Evolutionary conservation across 2,888 invertebrate genomes (phyloP), one percentile per base, ranked within the genome.

Genomic region (Drosophila lutescens): DNA sequence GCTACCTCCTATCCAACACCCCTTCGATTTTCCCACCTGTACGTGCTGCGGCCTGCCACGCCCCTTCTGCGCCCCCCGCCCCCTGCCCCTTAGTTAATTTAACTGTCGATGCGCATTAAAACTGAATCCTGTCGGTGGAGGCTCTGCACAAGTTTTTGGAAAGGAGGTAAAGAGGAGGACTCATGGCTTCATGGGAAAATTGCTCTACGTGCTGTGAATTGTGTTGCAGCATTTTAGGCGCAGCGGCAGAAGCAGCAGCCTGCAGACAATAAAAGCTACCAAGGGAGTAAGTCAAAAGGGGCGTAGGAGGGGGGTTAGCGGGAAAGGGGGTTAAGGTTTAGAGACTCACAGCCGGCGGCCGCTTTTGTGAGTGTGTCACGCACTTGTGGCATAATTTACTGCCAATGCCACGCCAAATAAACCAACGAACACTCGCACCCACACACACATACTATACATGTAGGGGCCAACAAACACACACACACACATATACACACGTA

Each of bases 321-420:
- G 17, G 41, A 5, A 26, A 26, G 26, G 26, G 26, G 5, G 26
- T 0, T 26, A n/a, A 36, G 57, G 47, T 38, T 58, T 38, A 38
- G 59, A 46, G 46, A 38, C 30, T 10, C 58, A 7, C 60, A 61
- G 59, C 26, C 44, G 12, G 32, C 13, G 36, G 17, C 57, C 26
- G 49, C 55, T 51, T 49, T 70, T 61, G 70, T 70, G 70, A 71
- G 71, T 80, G 77, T 83, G 86, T 84, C 84, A 84, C 84, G 84
- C 84, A 87, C 86, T 84, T 85, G 82, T 77, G 85, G 85, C 82
- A 84, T 84, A 87, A 84, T 82, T 84, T 84, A 84, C 82, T 85
- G 67, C 74, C 63, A 84, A 75, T 77, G 75, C 80, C 67, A 60
- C 36, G 72, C 66, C 53, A 71, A 80, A 85, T 67, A 56, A 30